Base-by-base conservation (phyloP, 2,888 invertebrate species). In the Ophion ventricosus region DNA sequence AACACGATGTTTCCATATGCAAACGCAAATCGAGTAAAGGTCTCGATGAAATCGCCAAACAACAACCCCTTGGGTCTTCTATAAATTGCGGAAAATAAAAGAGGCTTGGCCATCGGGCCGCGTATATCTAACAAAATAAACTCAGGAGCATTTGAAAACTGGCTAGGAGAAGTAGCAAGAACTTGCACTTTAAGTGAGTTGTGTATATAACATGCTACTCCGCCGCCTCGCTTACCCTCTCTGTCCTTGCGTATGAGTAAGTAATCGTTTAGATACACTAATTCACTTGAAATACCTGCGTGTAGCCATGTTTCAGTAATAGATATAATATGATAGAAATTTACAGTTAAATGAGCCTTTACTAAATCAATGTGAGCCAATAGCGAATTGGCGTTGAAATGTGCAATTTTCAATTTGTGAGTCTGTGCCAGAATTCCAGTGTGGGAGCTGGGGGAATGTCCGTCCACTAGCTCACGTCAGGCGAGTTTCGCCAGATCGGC, bases 41-140 rank as follows among this genome's bases (percentile, higher is more conserved):
- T 7, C 2, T 4, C 11, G 1, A 11, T 11, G 26, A 78, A 80
- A 35, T 64, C 66, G 2, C 25, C n/a, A 5, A 73, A 80, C 7
- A 73, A 23, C 8, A 17, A 43, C n/a, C n/a, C n/a, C n/a, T n/a
- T n/a, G n/a, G n/a, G n/a, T n/a, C n/a, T n/a, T n/a, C n/a, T n/a
- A n/a, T 80, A 64, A 5, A 80, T 63, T 1, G 23, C 10, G 2
- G 66, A 10, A n/a, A 80, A 63, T 5, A 80, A 14, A 0, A 80
- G 3, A n/a, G 61, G n/a, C 0, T 61, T 1, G n/a, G 2, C 23
- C 10, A 1, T 10, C 2, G 10, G 2, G 23, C 10, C 4, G 5
- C 0, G 0, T 0, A 59, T 5, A 3, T 59, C 59, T 1, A n/a
- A 1, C 0, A 59, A 20, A 2, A 59, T 59, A 11, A 25, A 61